phyloP scores from a whole-genome alignment of 2,113 vertebrate genomes.

The Pelvicachromis taeniatus region DNA sequence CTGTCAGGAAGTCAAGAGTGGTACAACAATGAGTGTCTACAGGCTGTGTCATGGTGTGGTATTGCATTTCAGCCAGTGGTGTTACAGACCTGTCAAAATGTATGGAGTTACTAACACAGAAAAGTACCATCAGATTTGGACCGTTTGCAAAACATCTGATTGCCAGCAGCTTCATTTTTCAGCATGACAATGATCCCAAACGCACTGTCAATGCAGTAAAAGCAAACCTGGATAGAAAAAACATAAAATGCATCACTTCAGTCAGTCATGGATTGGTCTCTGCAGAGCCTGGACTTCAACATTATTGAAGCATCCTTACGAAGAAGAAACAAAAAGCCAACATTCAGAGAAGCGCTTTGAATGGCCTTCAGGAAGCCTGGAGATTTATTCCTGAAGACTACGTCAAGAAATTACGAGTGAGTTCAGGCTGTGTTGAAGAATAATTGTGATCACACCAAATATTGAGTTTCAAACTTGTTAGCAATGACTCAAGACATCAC shows the following conservation, averaged over 20 bases:
- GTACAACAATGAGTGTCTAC: not conserved
- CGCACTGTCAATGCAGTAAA: not conserved
- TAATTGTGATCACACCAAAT: not conserved
- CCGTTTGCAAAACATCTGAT: not conserved
- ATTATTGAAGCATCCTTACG: not conserved
- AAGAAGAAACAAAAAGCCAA: not conserved
- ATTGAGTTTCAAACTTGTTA: not conserved
- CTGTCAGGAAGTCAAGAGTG: not conserved
- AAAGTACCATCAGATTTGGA: not conserved
- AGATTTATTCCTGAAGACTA: not conserved
- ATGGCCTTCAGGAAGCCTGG: not conserved
- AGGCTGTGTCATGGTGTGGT: not conserved
- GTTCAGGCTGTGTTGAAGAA: not conserved
- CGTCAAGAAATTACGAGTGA: fast-evolving
- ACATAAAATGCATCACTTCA: not conserved
- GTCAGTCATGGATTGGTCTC: not conserved
- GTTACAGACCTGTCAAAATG: not conserved
- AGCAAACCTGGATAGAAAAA: not conserved
- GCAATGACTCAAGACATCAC: not conserved
- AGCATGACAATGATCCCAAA: not conserved
- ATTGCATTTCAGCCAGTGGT: not conserved
- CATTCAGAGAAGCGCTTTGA: not conserved
- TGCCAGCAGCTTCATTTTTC: not conserved
- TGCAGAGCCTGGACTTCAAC: not conserved
- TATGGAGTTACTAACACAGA: not conserved